Evolutionary conservation across 64 coral and sea anemone species (phyloP), one percentile per base, ranked within the genome.

Genomic region (Acropora tenuis): DNA sequence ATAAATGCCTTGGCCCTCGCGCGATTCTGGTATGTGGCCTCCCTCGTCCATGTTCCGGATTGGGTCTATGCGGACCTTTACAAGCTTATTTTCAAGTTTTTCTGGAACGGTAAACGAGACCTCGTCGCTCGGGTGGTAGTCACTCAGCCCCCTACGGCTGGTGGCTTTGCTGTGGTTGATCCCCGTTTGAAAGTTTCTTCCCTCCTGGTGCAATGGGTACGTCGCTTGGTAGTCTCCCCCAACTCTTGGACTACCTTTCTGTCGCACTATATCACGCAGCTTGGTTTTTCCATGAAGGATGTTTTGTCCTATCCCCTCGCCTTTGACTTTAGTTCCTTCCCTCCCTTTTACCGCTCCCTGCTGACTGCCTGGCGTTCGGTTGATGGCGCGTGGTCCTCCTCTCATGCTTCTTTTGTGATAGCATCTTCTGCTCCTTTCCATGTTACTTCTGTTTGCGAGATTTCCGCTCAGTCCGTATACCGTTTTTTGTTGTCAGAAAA

Each of bases 1-100:
- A 55, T 87, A 1, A 95, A 95, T n/a, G 44, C 69, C 0, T 68
- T 91, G 0, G 89, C 74, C 17, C 41, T 95, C 0, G 82, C 77
- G 3, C 80, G 75, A 2, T 45, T 90, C 19, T 94, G 82, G 80
- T 85, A 94, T 1, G 47, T 76, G 0, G 88, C 49, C 2, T 74
- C 80, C 0, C 57, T 84, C 0, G 9, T 86, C 1, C 59, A 63
- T 5, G 78, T 89, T 6, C 93, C 74, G 0, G 10, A 53, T 3
- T 74, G 73, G 80, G 73, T 86, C 5, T 1, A 1, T 3, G 46
- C 4, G 2, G 49, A 50, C 41, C 48, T 47, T 6, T 53, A 4
- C 3, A 40, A 73, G 0, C 0, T 8, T 2, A 12, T 76, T 6
- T 77, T 63, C 55, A 0, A 47, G 0, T 89, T 94, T 41, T 81